Percentiles rank a stretch among this genome's conserved stretches.
Conservation (phyloP, 2,888 invertebrate species). For the Polyommatus iphigenia region DNA sequence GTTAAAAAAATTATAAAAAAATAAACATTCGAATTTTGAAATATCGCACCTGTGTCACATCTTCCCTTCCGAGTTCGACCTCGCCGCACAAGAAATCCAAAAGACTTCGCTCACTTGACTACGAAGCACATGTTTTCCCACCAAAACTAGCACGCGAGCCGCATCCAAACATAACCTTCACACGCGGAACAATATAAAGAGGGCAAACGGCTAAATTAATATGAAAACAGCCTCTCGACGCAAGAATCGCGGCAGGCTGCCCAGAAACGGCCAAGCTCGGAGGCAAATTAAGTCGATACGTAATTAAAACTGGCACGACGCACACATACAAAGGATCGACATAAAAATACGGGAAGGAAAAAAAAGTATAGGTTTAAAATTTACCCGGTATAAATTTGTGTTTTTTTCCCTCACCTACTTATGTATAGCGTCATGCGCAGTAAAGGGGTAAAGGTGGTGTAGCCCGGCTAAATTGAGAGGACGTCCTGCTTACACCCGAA, state of each 20-base stretch:
- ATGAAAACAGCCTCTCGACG: conserved; percentile 35
- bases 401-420: conserved; percentile 78
- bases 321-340: conserved; percentile 78
- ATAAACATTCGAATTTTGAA: conserved; percentile 37
- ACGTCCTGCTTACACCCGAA: not conserved
- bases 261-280: conserved; percentile 60
- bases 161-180: conserved; percentile 54
- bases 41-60: conserved; percentile 45
- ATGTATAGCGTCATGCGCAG: conserved; percentile 78
- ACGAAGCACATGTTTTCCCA: conserved; percentile 50
- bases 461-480: conserved; percentile 44
- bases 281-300: conserved; percentile 80
- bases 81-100: conserved; percentile 39
- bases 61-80: conserved; percentile 39
- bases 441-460: conserved; percentile 68
- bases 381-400: conserved; percentile 80
- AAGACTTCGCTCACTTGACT: conserved; percentile 37
- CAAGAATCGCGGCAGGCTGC: conserved; percentile 50
- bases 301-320: conserved; percentile 77
- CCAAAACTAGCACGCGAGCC: conserved; percentile 48
- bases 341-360: conserved; percentile 77
- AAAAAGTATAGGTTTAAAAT: conserved; percentile 81
- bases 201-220: conserved; percentile 39
- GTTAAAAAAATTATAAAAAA: conserved; percentile 37
- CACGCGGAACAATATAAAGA: conserved; percentile 42